These are phyloP conservation scores for Elaphurus davidianus DNA, from an alignment of 2,113 vertebrate genomes.

Conservation along the genomic window DNA sequence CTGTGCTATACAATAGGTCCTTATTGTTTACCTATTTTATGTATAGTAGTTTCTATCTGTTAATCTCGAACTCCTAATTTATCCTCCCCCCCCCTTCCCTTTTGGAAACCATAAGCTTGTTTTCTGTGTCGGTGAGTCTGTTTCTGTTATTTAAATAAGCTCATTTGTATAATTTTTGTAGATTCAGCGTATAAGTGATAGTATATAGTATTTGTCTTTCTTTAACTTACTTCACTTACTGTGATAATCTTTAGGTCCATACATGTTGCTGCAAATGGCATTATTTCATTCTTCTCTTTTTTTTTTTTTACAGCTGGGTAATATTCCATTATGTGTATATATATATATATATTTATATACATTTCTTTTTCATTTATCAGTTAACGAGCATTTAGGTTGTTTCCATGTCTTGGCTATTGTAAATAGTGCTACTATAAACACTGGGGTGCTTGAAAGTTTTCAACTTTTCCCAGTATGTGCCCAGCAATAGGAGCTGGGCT, in stretches of 20 bases:
- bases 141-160: not conserved
- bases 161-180: not conserved
- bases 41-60: not conserved
- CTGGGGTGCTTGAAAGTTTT: not conserved
- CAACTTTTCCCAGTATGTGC: not conserved
- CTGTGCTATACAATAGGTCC: not conserved
- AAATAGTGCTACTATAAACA: not conserved
- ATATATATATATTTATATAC: not conserved
- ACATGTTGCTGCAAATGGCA: not conserved
- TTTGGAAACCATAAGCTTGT: not conserved
- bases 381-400: not conserved
- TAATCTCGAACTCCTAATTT: not conserved
- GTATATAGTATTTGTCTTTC: not conserved
- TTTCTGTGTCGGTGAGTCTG: not conserved
- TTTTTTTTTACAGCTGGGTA: not conserved
- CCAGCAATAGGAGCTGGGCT: not conserved
- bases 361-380: not conserved
- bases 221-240: not conserved
- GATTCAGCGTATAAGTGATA: not conserved
- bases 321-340: not conserved
- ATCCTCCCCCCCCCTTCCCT: not conserved
- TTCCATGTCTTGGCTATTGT: not conserved
- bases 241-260: not conserved
- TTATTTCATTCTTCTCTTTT: not conserved
- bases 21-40: not conserved